A percentile compares a stretch with the other conserved stretches of the same genome.
phyloP scores from a whole-genome alignment of 2,888 invertebrate species.

The Pocota personata region DNA sequence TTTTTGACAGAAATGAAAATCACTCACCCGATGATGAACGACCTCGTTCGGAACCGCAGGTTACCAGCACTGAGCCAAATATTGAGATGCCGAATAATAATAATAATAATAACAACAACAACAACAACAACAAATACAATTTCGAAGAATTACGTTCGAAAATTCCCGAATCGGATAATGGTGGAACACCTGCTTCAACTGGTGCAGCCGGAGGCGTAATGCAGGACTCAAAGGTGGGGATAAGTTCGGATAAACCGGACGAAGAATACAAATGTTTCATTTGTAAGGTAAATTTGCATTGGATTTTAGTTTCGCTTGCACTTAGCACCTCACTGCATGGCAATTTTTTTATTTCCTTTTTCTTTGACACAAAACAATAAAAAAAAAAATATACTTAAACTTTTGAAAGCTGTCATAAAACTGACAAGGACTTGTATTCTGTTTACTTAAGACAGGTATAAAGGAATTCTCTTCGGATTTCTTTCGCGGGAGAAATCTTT shows the following conservation, averaged over 20 bases:
- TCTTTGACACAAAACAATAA: conserved; percentile 9
- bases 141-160: conserved; percentile 85
- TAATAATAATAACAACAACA: conserved; percentile 77
- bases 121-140: conserved; percentile 79
- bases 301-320: conserved; percentile 71
- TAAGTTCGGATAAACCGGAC: conserved; percentile 83
- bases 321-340: conserved; percentile 61
- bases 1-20: conserved; percentile 77
- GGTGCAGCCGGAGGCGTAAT: conserved; percentile 76
- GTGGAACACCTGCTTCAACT: conserved; percentile 41
- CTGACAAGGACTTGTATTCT: conserved; percentile 45
- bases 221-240: conserved; percentile 82
- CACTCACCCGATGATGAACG: conserved; percentile 80
- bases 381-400: conserved; percentile 14
- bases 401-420: not conserved
- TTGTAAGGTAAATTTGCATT: conserved; percentile 86
- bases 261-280: conserved; percentile 88
- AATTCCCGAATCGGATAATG: conserved; percentile 84
- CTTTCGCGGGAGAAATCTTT: conserved; percentile 81
- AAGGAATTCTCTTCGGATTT: conserved; percentile 82
- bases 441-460: conserved; percentile 81
- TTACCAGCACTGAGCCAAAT: conserved; percentile 81
- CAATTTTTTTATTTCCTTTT: conserved; percentile 35
- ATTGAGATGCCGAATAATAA: conserved; percentile 79
- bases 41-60: conserved; percentile 82